Percentiles rank a stretch among this genome's conserved stretches.
Conservation (phyloP, 1,140 invertebrate species). For the Macrobrachium nipponense region DNA sequence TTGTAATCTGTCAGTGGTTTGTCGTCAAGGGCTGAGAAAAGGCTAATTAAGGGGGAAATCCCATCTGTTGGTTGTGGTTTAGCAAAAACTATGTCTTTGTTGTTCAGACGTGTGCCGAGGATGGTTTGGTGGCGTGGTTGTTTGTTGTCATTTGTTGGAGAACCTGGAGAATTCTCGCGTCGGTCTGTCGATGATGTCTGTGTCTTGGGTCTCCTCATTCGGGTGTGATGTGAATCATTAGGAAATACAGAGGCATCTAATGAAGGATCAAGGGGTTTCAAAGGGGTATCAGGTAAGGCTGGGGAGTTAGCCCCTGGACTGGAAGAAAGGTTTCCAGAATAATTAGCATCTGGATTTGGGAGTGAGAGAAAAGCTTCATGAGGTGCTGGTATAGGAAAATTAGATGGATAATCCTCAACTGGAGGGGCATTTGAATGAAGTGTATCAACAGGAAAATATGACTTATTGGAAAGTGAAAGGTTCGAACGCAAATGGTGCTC, state of each 20-base stretch:
- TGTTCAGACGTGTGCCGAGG: constrained; percentile 12
- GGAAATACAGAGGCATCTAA: constrained; percentile 30
- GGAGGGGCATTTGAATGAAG: constrained; percentile 5
- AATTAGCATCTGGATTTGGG: not conserved
- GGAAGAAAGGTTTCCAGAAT: not conserved
- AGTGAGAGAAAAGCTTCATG: not conserved
- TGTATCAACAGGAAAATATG: no score
- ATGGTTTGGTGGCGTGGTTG: constrained; percentile 2
- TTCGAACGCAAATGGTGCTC: not conserved
- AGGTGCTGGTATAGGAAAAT: not conserved
- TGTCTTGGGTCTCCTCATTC: not conserved
- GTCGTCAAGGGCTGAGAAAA: constrained; percentile 13
- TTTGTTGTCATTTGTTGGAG: constrained; percentile 24
- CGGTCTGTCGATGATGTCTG: not conserved
- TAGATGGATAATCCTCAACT: not conserved
- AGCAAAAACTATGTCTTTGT: constrained; percentile 41
- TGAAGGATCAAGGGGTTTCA: not conserved
- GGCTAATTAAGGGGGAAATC: not conserved
- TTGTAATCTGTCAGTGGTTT: not conserved
- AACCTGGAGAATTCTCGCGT: not conserved
- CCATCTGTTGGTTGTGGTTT: constrained; percentile 23
- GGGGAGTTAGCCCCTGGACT: not conserved
- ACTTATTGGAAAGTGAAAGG: not conserved
- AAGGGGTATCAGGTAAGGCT: not conserved
- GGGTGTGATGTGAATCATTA: not conserved